A percentile compares a stretch with the other conserved stretches of the same genome.
Evolutionary conservation across 2,888 invertebrate genomes (phyloP).

Genomic region (Pilophorus perplexus): DNA sequence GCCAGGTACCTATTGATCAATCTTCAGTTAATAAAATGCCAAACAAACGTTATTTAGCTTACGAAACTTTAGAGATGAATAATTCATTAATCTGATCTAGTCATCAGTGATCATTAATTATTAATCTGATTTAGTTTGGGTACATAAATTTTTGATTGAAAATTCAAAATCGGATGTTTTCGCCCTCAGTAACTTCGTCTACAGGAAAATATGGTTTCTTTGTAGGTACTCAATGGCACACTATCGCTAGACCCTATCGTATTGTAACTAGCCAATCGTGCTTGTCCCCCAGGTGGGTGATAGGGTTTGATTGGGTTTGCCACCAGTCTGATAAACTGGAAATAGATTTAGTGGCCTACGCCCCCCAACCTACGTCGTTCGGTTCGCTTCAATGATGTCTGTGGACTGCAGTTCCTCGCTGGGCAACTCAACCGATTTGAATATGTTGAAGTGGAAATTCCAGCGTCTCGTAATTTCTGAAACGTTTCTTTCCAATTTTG

Average conservation of each 20-base stretch:
- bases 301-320: constrained; percentile 15
- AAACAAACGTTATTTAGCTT: not conserved
- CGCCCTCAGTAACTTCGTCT: too few species aligned
- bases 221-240: not conserved
- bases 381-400: too few species aligned
- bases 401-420: too few species aligned
- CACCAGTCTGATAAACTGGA: constrained; percentile 17
- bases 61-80: not conserved
- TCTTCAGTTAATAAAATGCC: not conserved
- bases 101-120: too few species aligned
- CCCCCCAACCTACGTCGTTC: too few species aligned
- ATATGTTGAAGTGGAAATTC: not conserved
- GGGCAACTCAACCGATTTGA: too few species aligned
- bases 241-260: not conserved
- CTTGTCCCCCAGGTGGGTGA: constrained; percentile 1
- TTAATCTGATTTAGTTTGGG: too few species aligned
- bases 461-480: not conserved
- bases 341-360: constrained; percentile 4
- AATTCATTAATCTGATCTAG: not conserved
- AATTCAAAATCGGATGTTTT: too few species aligned
- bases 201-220: too few species aligned
- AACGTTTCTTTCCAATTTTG: too few species aligned
- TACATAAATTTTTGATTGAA: too few species aligned
- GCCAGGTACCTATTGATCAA: constrained; percentile 70
- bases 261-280: not conserved